Conservation (phyloP, 1,140 invertebrate genomes). For the Ladona fulva region DNA sequence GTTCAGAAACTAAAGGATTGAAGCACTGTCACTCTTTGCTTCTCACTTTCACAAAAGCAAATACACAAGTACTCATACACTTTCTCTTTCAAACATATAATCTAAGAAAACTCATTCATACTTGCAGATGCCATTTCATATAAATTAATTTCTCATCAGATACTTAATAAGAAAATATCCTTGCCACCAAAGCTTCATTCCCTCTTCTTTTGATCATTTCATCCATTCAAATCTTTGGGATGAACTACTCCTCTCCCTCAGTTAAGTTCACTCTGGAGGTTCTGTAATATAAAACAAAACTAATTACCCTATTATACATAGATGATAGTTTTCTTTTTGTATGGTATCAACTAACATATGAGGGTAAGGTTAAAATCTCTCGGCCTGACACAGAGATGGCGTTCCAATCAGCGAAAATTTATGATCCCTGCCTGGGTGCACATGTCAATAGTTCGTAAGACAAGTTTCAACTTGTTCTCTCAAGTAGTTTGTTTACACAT, state of each 20-base stretch:
- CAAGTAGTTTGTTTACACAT: too few species aligned
- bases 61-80: background rate
- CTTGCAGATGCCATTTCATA: constrained; percentile 9
- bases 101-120: background rate
- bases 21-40: background rate
- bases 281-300: too few species aligned
- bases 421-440: too few species aligned
- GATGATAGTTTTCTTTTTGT: too few species aligned
- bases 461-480: too few species aligned
- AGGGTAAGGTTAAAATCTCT: too few species aligned
- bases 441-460: too few species aligned
- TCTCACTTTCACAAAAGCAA: constrained; percentile 9
- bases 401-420: too few species aligned
- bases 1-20: background rate
- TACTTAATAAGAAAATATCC: constrained; percentile 10
- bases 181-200: background rate
- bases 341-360: too few species aligned
- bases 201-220: background rate
- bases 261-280: background rate
- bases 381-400: too few species aligned
- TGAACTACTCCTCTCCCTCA: background rate
- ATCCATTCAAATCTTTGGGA: background rate
- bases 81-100: background rate
- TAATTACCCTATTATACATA: too few species aligned
- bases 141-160: constrained; percentile 10